Percentiles rank a stretch among this genome's conserved stretches.
Conservation (phyloP, 2,888 invertebrate genomes). For the Polydrusus pterygomalis region DNA sequence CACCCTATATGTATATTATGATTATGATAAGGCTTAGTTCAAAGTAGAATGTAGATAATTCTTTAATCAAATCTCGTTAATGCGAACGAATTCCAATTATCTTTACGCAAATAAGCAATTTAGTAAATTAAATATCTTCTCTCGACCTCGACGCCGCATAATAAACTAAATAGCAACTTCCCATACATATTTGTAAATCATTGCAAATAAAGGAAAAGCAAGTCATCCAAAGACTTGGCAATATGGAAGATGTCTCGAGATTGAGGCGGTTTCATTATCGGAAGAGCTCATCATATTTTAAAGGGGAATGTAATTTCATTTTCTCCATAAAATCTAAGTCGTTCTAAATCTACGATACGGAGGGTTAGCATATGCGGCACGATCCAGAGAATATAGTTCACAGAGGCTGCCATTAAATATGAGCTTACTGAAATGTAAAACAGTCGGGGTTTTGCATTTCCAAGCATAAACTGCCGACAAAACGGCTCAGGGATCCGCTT, state of each 20-base stretch:
- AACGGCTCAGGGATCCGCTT: constrained; percentile 72
- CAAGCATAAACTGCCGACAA: constrained; percentile 73
- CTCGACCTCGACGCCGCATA: background rate
- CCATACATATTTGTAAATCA: constrained; percentile 9
- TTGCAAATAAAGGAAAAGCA: constrained; percentile 20
- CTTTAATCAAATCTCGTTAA: no score
- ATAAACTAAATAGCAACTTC: background rate
- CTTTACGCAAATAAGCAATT: constrained; percentile 4
- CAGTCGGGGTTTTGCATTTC: constrained; percentile 74
- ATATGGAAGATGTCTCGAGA: constrained; percentile 59
- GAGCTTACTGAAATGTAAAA: constrained; percentile 74
- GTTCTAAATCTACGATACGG: constrained; percentile 70
- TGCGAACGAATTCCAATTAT: background rate
- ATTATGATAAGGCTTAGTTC: no score
- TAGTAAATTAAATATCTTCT: constrained; percentile 1
- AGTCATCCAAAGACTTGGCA: constrained; percentile 16
- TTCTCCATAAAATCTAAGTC: constrained; percentile 74
- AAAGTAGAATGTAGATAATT: no score
- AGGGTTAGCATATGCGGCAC: constrained; percentile 71
- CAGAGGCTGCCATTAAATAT: constrained; percentile 73
- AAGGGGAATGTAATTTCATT: constrained; percentile 74
- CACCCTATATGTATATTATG: no score
- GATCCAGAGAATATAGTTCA: constrained; percentile 71
- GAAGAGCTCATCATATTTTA: constrained; percentile 74
- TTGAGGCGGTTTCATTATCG: constrained; percentile 73